Conservation (phyloP, 2,113 vertebrate genomes). For the Chloropsis hardwickii region DNA sequence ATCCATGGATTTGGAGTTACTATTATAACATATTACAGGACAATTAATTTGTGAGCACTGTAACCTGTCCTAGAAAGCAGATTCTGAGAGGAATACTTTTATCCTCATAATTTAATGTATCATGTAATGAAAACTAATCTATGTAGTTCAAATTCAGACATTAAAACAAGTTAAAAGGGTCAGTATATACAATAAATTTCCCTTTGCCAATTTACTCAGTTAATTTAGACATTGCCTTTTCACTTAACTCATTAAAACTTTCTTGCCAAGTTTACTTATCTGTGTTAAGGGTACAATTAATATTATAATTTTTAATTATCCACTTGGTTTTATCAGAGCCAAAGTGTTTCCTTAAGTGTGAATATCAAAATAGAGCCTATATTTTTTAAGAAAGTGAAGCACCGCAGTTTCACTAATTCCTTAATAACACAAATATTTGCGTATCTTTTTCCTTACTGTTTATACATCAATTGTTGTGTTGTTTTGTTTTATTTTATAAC, state of each 20-base stretch:
- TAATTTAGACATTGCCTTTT: slow-evolving; percentile 55
- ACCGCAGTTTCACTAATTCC: not conserved
- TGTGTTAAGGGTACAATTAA: slow-evolving; percentile 58
- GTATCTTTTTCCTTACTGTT: not conserved
- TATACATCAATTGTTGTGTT: not conserved
- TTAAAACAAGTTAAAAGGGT: slow-evolving; percentile 52
- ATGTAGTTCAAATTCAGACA: slow-evolving; percentile 41
- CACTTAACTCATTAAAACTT: slow-evolving; percentile 64
- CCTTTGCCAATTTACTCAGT: slow-evolving; percentile 52
- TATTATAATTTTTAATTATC: slow-evolving; percentile 65
- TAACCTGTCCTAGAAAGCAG: slow-evolving; percentile 43
- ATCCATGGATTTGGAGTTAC: not conserved
- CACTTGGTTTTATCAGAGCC: slow-evolving; percentile 49
- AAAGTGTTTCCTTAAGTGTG: slow-evolving; percentile 57
- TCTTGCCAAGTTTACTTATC: slow-evolving; percentile 58
- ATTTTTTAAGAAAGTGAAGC: slow-evolving; percentile 10
- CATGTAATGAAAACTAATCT: slow-evolving; percentile 44
- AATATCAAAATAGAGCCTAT: slow-evolving; percentile 40
- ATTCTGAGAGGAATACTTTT: slow-evolving; percentile 17
- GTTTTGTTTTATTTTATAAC: slow-evolving; percentile 42
- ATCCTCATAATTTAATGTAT: slow-evolving; percentile 27
- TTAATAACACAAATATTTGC: slow-evolving; percentile 23
- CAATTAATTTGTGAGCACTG: slow-evolving; percentile 22
- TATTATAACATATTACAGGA: not conserved
- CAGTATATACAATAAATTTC: slow-evolving; percentile 55